A percentile compares a stretch with the other conserved stretches of the same genome.
phyloP scores from a whole-genome alignment of 1,140 invertebrate genomes.

The Pachypsylla venusta region DNA sequence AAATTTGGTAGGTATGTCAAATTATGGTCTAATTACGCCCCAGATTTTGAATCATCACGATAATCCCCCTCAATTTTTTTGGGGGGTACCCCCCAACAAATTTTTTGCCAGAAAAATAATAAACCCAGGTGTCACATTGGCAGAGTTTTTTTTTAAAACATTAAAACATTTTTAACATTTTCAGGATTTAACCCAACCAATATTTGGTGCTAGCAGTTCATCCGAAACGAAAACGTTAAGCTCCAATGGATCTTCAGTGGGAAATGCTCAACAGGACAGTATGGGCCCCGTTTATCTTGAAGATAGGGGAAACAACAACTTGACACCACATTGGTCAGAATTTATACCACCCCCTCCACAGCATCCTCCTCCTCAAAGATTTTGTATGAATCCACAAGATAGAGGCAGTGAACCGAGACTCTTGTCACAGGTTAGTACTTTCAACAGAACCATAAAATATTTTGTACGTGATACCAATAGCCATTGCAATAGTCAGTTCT shows the following conservation, averaged over 20 bases:
- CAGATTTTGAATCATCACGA: too few species aligned
- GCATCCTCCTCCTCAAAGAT: constrained; percentile 49
- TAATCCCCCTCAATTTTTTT: too few species aligned
- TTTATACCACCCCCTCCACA: constrained; percentile 63
- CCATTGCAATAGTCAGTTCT: too few species aligned
- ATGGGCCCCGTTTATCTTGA: neutral
- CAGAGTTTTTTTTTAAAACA: too few species aligned
- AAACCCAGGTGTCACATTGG: too few species aligned
- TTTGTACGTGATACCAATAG: neutral
- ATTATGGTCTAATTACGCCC: too few species aligned
- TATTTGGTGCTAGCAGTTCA: constrained; percentile 18
- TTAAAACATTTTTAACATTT: too few species aligned
- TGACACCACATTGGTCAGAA: constrained; percentile 55
- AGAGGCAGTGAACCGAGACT: constrained; percentile 1
- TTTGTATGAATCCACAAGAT: neutral
- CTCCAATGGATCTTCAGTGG: constrained; percentile 15
- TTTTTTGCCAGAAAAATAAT: too few species aligned
- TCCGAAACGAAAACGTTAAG: constrained; percentile 20
- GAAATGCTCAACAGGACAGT: constrained; percentile 1
- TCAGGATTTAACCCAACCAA: constrained; percentile 15
- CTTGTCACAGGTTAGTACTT: neutral
- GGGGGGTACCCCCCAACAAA: too few species aligned
- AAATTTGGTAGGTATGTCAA: too few species aligned
- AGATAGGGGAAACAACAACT: neutral
- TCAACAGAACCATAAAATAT: neutral